Evolutionary conservation across 2,797 vertebrate genomes (phyloP).

Genomic region (Cirrhinus mrigala): DNA sequence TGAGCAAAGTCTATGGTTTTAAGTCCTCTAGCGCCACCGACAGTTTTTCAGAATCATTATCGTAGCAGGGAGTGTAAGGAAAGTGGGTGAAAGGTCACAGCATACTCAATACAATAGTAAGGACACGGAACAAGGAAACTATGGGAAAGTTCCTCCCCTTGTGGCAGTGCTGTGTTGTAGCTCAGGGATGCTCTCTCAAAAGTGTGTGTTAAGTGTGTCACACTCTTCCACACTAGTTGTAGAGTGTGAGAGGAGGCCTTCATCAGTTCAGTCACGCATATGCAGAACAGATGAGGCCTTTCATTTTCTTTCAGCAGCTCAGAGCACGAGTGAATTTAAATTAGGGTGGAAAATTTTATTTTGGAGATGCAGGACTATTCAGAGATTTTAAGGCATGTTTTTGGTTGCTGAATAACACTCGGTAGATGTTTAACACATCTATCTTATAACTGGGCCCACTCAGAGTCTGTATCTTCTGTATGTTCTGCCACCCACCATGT

Average conservation of each 20-base stretch:
- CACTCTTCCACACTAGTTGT: not conserved
- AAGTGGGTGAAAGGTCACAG: conserved; percentile 29
- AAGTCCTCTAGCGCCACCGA: not conserved
- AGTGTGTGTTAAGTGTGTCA: conserved; percentile 10
- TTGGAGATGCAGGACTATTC: not conserved
- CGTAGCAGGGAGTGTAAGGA: not conserved
- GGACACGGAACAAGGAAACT: not conserved
- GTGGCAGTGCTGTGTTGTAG: not conserved
- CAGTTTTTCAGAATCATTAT: not conserved
- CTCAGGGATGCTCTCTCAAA: not conserved
- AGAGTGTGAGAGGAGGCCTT: not conserved
- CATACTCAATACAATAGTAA: not conserved
- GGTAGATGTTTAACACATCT: not conserved
- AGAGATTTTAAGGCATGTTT: not conserved
- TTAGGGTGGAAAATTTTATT: not conserved
- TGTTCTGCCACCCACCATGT: not conserved
- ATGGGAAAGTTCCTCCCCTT: not conserved
- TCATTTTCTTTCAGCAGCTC: not conserved
- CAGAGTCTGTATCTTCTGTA: not conserved
- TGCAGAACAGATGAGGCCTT: conserved; percentile 32
- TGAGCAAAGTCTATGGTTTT: not conserved
- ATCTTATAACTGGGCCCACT: not conserved
- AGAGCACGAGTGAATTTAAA: conserved; percentile 24
- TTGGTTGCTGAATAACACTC: not conserved
- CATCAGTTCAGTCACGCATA: conserved; percentile 25